These are phyloP conservation scores for Hipposideros larvatus DNA, from an alignment of 2,797 vertebrate genomes.

Conservation along the genomic window DNA sequence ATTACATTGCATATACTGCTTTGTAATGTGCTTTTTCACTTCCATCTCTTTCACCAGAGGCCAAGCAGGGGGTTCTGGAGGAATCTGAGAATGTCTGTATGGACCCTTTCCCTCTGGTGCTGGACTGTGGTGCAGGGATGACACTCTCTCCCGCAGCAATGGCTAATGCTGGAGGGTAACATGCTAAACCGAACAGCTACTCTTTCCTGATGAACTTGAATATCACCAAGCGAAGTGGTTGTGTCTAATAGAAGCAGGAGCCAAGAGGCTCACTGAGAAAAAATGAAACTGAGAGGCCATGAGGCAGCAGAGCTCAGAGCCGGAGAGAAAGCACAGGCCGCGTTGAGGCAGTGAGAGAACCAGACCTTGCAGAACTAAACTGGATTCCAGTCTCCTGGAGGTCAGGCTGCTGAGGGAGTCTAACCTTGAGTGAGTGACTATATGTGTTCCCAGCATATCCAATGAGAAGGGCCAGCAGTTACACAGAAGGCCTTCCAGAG, in stretches of 20 bases:
- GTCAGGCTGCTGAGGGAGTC: neutral
- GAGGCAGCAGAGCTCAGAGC: neutral
- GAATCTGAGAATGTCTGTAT: neutral
- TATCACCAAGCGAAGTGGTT: neutral
- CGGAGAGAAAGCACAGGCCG: neutral
- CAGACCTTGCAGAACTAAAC: neutral
- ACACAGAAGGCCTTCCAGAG: neutral
- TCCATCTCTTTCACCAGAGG: neutral
- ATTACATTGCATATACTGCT: neutral
- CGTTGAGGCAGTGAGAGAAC: neutral
- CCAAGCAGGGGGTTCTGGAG: neutral
- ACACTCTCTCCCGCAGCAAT: neutral
- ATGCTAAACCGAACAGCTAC: neutral
- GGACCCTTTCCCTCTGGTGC: neutral
- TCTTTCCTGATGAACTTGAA: neutral
- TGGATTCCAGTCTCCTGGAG: neutral
- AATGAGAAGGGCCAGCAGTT: neutral
- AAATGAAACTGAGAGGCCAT: neutral
- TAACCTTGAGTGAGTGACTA: neutral
- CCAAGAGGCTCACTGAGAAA: neutral
- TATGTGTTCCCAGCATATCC: neutral
- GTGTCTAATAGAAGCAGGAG: neutral
- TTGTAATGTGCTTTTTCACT: neutral
- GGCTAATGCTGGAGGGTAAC: neutral
- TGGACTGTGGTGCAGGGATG: neutral